Conservation (phyloP, 2,797 vertebrate genomes). For the Cheirogaleus major region DNA sequence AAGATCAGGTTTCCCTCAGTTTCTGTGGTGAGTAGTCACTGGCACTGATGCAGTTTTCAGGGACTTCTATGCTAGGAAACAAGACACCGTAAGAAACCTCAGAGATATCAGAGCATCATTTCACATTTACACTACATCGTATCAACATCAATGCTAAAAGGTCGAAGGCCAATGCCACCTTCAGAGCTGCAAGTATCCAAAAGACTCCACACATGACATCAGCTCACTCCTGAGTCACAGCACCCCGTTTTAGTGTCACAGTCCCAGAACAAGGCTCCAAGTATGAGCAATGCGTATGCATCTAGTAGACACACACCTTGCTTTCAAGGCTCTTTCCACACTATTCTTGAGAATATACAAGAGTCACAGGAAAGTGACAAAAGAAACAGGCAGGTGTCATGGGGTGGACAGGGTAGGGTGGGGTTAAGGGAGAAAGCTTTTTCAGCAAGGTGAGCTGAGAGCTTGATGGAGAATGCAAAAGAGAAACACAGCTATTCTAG, state of each 20-base stretch:
- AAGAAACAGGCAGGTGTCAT: neutral
- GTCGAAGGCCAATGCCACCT: neutral
- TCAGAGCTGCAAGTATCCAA: neutral
- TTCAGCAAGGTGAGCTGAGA: neutral
- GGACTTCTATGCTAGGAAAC: neutral
- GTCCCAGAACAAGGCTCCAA: slow-evolving; percentile 12
- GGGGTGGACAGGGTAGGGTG: neutral
- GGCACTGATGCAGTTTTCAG: neutral
- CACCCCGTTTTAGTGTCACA: neutral
- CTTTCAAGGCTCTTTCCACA: neutral
- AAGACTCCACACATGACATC: neutral
- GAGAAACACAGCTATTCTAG: neutral
- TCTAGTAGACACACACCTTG: neutral
- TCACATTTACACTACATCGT: neutral
- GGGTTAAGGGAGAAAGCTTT: neutral
- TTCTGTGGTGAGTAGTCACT: neutral
- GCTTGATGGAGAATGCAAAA: neutral
- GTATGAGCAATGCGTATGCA: neutral
- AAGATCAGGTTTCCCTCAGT: neutral
- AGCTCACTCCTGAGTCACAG: neutral
- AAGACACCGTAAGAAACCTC: neutral
- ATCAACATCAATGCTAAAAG: neutral
- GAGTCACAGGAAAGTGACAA: neutral
- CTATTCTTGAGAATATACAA: neutral
- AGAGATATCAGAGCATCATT: neutral